Evolutionary conservation across 2,113 vertebrate genomes (phyloP).

Genomic region (Scytalopus superciliaris): DNA sequence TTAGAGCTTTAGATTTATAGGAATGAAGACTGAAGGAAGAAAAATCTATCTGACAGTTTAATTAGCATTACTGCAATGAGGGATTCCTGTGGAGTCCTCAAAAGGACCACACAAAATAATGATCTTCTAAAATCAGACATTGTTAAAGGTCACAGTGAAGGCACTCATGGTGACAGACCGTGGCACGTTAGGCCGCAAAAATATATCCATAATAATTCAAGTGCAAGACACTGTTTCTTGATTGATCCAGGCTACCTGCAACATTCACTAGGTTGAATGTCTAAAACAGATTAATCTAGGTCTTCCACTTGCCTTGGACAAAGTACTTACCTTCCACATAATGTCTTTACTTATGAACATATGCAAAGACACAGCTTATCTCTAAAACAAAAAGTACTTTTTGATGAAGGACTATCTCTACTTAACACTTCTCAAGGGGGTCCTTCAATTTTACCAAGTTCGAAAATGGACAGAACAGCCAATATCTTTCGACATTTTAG

Average conservation of each 20-base stretch:
- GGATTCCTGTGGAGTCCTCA: neutral
- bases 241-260: neutral
- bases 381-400: neutral
- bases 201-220: neutral
- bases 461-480: neutral
- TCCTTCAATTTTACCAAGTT: neutral
- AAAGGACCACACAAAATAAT: neutral
- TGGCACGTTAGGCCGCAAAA: neutral
- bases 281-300: neutral
- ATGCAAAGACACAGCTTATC: neutral
- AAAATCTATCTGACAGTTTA: neutral
- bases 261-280: neutral
- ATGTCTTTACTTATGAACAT: neutral
- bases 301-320: neutral
- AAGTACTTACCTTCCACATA: neutral
- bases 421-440: neutral
- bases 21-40: neutral
- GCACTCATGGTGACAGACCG: neutral
- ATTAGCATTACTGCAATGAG: neutral
- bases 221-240: neutral
- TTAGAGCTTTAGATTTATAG: neutral
- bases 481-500: neutral
- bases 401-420: neutral
- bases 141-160: neutral
- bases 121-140: neutral